Evolutionary conservation across 2,797 vertebrate genomes (phyloP).

Genomic region (Melanotaenia pygmaea): DNA sequence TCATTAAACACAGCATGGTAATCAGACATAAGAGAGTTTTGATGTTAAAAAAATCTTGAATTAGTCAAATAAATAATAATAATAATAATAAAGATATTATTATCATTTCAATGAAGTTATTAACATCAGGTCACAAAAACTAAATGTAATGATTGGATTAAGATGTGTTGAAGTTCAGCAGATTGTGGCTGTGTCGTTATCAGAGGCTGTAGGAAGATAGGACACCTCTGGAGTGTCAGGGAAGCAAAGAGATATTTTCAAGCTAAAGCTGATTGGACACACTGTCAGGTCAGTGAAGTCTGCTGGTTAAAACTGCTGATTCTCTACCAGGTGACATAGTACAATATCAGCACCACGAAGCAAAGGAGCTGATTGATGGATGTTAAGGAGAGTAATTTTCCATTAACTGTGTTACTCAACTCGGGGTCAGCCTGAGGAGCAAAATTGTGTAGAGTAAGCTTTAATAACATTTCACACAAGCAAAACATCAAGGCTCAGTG

Average conservation of each 20-base stretch:
- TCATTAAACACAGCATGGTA: too few species aligned
- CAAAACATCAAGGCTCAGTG: slow-evolving; percentile 25
- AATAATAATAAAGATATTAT: not conserved
- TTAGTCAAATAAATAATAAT: too few species aligned
- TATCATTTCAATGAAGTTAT: not conserved
- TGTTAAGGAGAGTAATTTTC: slow-evolving; percentile 16
- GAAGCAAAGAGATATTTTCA: slow-evolving; percentile 14
- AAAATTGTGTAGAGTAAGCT: not conserved
- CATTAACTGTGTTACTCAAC: slow-evolving; percentile 11
- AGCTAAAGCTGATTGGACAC: slow-evolving; percentile 20
- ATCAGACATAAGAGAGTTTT: too few species aligned
- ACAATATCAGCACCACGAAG: slow-evolving; percentile 15
- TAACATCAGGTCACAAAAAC: not conserved
- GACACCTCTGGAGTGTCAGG: slow-evolving; percentile 23
- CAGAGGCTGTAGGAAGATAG: slow-evolving; percentile 11
- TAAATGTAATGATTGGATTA: not conserved
- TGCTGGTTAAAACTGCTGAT: slow-evolving; percentile 16
- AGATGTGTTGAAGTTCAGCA: slow-evolving; percentile 17
- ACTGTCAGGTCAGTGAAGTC: not conserved
- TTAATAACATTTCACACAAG: slow-evolving; percentile 21
- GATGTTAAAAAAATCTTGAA: too few species aligned
- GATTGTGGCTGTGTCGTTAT: slow-evolving; percentile 24
- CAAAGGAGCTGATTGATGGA: slow-evolving; percentile 5
- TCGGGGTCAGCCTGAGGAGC: slow-evolving; percentile 30
- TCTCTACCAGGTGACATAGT: slow-evolving; percentile 17